Evolutionary conservation across 1,140 invertebrate genomes (phyloP).

Genomic region (Dreissena polymorpha): DNA sequence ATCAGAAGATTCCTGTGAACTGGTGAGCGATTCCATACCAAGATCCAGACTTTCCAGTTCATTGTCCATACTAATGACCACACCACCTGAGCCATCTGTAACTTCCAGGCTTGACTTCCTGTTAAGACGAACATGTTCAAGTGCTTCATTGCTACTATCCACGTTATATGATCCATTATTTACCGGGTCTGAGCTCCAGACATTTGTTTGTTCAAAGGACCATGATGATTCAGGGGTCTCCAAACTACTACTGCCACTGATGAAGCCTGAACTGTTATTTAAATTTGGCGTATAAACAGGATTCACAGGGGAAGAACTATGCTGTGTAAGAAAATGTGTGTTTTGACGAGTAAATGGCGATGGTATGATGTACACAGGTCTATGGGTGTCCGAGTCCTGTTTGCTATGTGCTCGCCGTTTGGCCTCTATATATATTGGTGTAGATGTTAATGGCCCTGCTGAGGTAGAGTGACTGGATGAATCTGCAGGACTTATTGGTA

Average conservation of each 20-base stretch:
- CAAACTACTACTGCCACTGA: conserved; percentile 44
- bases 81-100: conserved; percentile 36
- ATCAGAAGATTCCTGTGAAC: conserved; percentile 53
- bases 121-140: too few species aligned
- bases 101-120: background rate
- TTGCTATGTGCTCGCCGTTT: background rate
- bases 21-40: conserved; percentile 28
- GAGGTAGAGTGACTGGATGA: conserved; percentile 9
- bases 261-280: conserved; percentile 51
- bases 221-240: conserved; percentile 42
- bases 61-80: conserved; percentile 31
- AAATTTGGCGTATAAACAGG: conserved; percentile 28
- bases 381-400: conserved; percentile 19
- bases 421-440: conserved; percentile 18
- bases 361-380: conserved; percentile 51
- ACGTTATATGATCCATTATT: too few species aligned
- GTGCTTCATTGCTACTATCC: too few species aligned
- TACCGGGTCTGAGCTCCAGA: too few species aligned
- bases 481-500: conserved; percentile 38
- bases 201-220: conserved; percentile 15
- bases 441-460: conserved; percentile 47
- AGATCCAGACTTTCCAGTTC: conserved; percentile 21
- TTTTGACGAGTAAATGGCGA: conserved; percentile 39
- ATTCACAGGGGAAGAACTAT: background rate
- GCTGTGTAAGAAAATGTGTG: background rate